These are phyloP conservation scores for Pachyrhynchus sulphureomaculatus DNA, from an alignment of 1,140 invertebrate species.

Conservation along the genomic window DNA sequence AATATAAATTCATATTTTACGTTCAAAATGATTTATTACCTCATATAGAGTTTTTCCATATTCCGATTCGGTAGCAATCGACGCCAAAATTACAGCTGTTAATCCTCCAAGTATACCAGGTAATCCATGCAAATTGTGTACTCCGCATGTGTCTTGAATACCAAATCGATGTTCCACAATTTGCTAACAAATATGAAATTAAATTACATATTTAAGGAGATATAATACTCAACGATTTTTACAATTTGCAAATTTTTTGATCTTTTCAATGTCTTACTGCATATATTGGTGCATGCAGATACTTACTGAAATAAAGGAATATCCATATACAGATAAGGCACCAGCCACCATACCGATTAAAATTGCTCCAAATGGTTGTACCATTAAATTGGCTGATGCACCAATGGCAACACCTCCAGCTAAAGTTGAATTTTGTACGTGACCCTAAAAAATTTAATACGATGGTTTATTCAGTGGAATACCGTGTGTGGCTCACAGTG, in stretches of 20 bases:
- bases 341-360: slow-evolving; percentile 80
- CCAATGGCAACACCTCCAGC: slow-evolving; percentile 74
- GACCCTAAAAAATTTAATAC: slow-evolving; percentile 51
- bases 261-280: too few relatives aligned
- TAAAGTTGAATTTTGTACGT: slow-evolving; percentile 88
- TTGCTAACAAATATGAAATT: slow-evolving; percentile 60
- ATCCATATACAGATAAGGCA: slow-evolving; percentile 81
- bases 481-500: not conserved
- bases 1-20: too few relatives aligned
- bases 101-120: slow-evolving; percentile 85
- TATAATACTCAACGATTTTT: too few relatives aligned
- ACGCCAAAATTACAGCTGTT: slow-evolving; percentile 74
- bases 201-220: not conserved
- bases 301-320: slow-evolving; percentile 79
- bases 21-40: too few relatives aligned
- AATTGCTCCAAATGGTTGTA: slow-evolving; percentile 84
- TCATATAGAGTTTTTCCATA: slow-evolving; percentile 58
- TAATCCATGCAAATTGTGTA: slow-evolving; percentile 95
- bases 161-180: slow-evolving; percentile 65
- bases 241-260: too few relatives aligned
- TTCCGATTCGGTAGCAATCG: slow-evolving; percentile 61
- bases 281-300: too few relatives aligned
- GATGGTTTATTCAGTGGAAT: not conserved
- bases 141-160: slow-evolving; percentile 92
- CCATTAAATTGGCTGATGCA: slow-evolving; percentile 74